Evolutionary conservation across 1,140 invertebrate genomes (phyloP), one percentile per base, ranked within the genome.

Genomic region (Drosophila ficusphila): DNA sequence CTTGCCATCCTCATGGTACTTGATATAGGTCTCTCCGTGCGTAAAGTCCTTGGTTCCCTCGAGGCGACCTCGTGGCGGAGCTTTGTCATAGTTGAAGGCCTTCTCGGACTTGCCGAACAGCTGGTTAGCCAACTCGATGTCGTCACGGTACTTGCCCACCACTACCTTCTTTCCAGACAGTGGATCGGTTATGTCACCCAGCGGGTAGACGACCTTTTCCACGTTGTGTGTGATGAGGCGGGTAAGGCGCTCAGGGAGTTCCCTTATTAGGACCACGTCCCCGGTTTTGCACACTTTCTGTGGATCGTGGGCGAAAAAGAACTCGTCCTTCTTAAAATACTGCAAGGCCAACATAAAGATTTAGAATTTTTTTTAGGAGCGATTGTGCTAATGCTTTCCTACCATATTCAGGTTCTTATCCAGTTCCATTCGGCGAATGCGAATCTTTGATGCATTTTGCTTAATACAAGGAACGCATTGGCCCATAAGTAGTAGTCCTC

Each of bases 151-250:
- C 79, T 93, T 92, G 49, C 92, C 93, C 38, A 92, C 94, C 2
- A 95, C 93, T 52, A 95, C 94, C 91, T 96, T 96, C 89, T 97
- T 97, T 21, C 95, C 95, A 69, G 96, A 96, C 18, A 97, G 91
- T 27, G 97, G 97, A 92, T 97, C 96, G 38, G 94, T 95, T 12
- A 97, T 92, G 92, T 98, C 96, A 68, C 97, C 97, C 69, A 95
- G 92, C 14, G 95, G 95, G 92, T 96, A 96, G 19, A 98, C 93
- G 11, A 97, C 93, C 90, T 97, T 94, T 79, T 96, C 92, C 1
- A 98, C 93, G 92, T 95, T 93, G 76, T 97, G 96, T 5, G 95
- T 95, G 3, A 97, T 96, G 9, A 96, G 91, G 44, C 94, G 94
- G 0, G 96, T 96, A 52, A 97, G 64, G 91, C 94, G 95, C 53